A percentile compares a stretch with the other conserved stretches of the same genome.
Conservation (phyloP, 2,797 vertebrate genomes). For the Cephalopachus bancanus region DNA sequence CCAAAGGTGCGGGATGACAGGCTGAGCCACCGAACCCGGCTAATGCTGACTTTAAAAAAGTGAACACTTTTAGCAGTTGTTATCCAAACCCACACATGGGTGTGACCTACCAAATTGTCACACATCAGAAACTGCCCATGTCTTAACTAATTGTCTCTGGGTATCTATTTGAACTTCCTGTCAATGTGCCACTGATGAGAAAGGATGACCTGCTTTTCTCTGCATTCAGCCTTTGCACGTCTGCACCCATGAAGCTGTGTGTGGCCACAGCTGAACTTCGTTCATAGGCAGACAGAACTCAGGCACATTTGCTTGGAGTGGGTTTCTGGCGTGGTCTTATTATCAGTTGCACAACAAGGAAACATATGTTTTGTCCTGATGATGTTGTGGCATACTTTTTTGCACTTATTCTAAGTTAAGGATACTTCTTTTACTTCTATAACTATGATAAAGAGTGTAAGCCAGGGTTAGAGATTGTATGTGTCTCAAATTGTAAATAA, state of each 20-base stretch:
- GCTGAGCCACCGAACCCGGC: too few relatives aligned
- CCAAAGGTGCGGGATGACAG: too few relatives aligned
- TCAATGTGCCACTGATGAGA: not conserved
- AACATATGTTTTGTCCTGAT: not conserved
- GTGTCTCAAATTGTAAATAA: constrained; percentile 1
- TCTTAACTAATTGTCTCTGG: not conserved
- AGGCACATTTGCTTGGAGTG: accelerated
- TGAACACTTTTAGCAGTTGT: not conserved
- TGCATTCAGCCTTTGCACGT: not conserved
- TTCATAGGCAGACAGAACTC: not conserved
- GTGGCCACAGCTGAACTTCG: not conserved
- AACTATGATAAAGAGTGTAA: not conserved
- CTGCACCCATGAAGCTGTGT: not conserved
- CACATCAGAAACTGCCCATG: not conserved
- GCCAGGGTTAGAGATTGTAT: not conserved
- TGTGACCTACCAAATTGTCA: not conserved
- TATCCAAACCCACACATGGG: not conserved
- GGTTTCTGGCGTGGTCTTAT: not conserved
- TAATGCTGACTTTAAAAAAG: not conserved
- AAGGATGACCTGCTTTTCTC: not conserved
- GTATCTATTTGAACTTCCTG: not conserved
- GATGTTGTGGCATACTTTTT: not conserved
- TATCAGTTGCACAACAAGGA: not conserved
- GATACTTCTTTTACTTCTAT: not conserved
- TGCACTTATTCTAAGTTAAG: not conserved